A percentile compares a stretch with the other conserved stretches of the same genome.
Conservation (phyloP, 2,888 invertebrate species). For the Aromia moschata region DNA sequence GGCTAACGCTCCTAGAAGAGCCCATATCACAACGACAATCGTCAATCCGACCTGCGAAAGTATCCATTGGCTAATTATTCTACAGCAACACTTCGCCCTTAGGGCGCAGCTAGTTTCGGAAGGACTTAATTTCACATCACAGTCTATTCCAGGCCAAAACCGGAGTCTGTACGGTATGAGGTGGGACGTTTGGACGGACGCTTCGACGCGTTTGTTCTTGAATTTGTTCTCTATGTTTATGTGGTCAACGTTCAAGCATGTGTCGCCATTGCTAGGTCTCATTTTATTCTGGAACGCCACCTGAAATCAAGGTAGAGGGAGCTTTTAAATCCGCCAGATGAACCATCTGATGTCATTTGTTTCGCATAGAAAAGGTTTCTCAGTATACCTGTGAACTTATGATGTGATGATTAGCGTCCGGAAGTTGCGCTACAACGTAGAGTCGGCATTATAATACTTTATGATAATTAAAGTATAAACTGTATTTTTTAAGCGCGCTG, state of each 20-base stretch:
- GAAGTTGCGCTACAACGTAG: too few species aligned
- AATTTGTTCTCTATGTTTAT: constrained; percentile 55
- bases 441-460: too few species aligned
- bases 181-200: constrained; percentile 64
- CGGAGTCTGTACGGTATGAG: constrained; percentile 66
- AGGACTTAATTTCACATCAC: constrained; percentile 56
- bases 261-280: constrained; percentile 52
- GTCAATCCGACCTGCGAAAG: constrained; percentile 70
- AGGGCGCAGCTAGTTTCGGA: constrained; percentile 53
- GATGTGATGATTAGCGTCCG: too few species aligned
- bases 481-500: too few species aligned
- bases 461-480: too few species aligned
- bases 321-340: too few species aligned
- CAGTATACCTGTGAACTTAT: too few species aligned
- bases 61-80: constrained; percentile 65
- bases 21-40: constrained; percentile 70
- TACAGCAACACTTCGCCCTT: constrained; percentile 58
- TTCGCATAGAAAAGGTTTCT: too few species aligned
- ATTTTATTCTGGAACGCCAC: constrained; percentile 46
- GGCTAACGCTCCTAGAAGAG: constrained; percentile 69
- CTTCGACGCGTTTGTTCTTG: constrained; percentile 53
- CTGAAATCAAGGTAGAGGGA: too few species aligned
- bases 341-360: too few species aligned
- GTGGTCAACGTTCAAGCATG: constrained; percentile 56
- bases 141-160: constrained; percentile 65